Base-by-base conservation (phyloP, 2,113 vertebrate species). In the Albula goreensis region DNA sequence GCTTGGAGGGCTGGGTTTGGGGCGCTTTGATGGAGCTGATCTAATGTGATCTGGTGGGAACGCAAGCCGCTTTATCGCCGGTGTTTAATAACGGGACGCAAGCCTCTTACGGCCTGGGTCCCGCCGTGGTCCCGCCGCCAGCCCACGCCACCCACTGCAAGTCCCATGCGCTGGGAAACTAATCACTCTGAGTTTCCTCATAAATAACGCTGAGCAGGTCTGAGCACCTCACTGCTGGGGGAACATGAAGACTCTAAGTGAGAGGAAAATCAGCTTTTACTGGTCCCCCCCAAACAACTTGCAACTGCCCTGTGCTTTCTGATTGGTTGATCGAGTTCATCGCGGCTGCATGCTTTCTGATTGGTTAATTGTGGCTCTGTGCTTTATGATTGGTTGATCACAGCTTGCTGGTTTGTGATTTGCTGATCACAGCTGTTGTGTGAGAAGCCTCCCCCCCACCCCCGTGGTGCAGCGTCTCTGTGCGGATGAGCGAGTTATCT, bases 71-170 rank as follows among this genome's bases (percentile, higher is more conserved):
- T 98, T 97, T 97, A 95, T 94, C 95, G 96, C 96, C 95, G 96
- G 95, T 96, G 96, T 97, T 98, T 96, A 97, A 97, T 97, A 97
- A 97, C 96, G 97, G 95, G 91, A 93, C 96, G 96, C 96, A 97
- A 97, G 97, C 97, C 96, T 94, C 96, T 97, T 96, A 96, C 93
- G 94, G 94, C 95, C 31, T 95, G 87, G 0, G 91, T 94, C 94
- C 91, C 93, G 93, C 89, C 3, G 56, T 15, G 3, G 56, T 15
- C 56, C 12, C 56, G 11, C 12, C 56, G 12, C 56, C 56, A 60
- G 11, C 94, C 91, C 93, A 93, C 89, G 92, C 31, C 31, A 96
- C 95, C 95, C 94, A 94, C 90, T 95, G 94, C 95, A 96, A 96
- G 96, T 95, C 95, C 94, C 94, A 95, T 94, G 95, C 93, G 92